Conservation (phyloP, 2,797 vertebrate genomes). For the Liasis olivaceus region DNA sequence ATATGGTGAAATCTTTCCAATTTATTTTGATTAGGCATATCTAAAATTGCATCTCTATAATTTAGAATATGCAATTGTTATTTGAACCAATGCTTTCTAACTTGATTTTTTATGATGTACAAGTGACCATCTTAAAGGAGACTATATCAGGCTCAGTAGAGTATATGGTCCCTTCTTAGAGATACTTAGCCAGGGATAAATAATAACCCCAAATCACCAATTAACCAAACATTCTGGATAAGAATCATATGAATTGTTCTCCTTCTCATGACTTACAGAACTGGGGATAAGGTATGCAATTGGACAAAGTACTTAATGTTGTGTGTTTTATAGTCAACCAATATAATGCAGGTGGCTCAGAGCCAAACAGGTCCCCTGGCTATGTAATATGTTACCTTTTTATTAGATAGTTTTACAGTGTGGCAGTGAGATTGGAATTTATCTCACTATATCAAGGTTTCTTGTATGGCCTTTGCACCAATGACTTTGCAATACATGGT, state of each 20-base stretch:
- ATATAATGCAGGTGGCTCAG: constrained; percentile 29
- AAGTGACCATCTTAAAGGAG: not conserved
- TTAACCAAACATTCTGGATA: not conserved
- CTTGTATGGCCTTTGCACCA: constrained; percentile 26
- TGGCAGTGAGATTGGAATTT: constrained; percentile 43
- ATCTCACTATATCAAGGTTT: constrained; percentile 31
- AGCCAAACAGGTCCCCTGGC: constrained; percentile 34
- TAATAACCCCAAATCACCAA: not conserved
- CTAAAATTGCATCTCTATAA: not conserved
- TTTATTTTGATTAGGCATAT: not conserved
- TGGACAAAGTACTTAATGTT: constrained; percentile 40
- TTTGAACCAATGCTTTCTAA: not conserved
- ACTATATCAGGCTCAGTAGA: not conserved
- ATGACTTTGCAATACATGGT: constrained; percentile 35
- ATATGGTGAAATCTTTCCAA: not conserved
- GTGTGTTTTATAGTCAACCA: constrained; percentile 19
- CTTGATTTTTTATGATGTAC: not conserved
- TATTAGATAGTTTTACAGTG: constrained; percentile 51
- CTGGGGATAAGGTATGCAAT: constrained; percentile 23
- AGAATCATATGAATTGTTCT: not conserved
- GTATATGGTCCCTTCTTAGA: not conserved
- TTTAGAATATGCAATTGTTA: not conserved
- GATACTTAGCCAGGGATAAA: not conserved
- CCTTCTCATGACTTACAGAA: not conserved
- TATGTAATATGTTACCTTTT: constrained; percentile 36